These are phyloP conservation scores for Neodon shergylaensis DNA, from an alignment of 2,113 vertebrate species.

Conservation along the genomic window DNA sequence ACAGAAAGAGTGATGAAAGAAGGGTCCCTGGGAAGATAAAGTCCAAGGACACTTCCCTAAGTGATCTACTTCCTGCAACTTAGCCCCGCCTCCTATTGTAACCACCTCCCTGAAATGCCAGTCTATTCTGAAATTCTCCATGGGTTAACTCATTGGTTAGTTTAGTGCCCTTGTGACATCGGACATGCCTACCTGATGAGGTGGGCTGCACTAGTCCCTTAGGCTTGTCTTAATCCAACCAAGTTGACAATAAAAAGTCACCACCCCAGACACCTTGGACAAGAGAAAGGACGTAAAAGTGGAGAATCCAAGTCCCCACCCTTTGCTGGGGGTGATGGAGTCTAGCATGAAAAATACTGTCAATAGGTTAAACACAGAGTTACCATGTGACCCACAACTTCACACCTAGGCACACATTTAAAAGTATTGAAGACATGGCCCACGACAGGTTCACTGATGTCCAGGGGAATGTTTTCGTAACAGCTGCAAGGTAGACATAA, in stretches of 20 bases:
- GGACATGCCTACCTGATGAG: neutral
- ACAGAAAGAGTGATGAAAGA: neutral
- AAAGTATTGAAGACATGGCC: neutral
- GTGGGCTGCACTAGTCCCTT: neutral
- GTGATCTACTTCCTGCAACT: neutral
- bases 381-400: neutral
- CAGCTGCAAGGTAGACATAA: neutral
- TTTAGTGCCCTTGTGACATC: neutral
- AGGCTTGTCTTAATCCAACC: neutral
- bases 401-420: neutral
- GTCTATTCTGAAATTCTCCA: neutral
- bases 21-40: neutral
- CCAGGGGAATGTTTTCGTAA: neutral
- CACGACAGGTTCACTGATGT: neutral
- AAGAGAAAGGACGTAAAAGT: neutral
- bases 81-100: neutral
- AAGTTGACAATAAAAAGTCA: neutral
- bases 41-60: neutral
- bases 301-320: neutral
- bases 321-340: neutral
- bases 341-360: neutral
- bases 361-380: neutral
- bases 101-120: neutral
- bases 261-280: neutral
- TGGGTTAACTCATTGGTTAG: neutral